phyloP scores from a whole-genome alignment of 2,113 vertebrate species.

The Pelusios castaneus region DNA sequence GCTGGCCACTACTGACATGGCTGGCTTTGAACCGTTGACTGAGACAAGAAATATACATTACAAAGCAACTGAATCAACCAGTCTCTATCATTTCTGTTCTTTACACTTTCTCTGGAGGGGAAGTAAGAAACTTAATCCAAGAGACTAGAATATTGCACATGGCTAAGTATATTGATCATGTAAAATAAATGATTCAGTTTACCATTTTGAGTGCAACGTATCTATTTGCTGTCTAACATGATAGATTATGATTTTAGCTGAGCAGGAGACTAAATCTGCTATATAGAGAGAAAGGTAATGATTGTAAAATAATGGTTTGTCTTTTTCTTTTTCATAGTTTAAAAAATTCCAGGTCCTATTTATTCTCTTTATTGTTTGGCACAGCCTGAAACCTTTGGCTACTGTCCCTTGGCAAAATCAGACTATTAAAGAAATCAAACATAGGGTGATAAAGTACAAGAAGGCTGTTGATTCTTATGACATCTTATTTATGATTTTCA shows the following conservation, averaged over 20 bases:
- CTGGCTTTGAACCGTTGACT: background rate
- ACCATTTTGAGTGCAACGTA: background rate
- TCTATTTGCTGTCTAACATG: background rate
- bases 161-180: background rate
- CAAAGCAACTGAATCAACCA: background rate
- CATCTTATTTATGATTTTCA: background rate
- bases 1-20: background rate
- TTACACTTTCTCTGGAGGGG: background rate
- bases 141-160: background rate
- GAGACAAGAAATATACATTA: background rate
- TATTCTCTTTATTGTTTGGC: background rate
- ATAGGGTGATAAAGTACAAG: background rate
- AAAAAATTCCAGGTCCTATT: background rate
- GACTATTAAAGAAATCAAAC: background rate
- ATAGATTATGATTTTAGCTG: background rate
- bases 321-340: background rate
- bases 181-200: background rate
- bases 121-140: background rate
- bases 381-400: background rate
- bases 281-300: background rate
- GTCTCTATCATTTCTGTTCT: background rate
- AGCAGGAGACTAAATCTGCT: background rate
- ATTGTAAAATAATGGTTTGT: background rate
- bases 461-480: background rate
- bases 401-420: background rate